These are phyloP conservation scores for Nymphalis urticae DNA, from an alignment of 2,888 invertebrate species.

Conservation along the genomic window DNA sequence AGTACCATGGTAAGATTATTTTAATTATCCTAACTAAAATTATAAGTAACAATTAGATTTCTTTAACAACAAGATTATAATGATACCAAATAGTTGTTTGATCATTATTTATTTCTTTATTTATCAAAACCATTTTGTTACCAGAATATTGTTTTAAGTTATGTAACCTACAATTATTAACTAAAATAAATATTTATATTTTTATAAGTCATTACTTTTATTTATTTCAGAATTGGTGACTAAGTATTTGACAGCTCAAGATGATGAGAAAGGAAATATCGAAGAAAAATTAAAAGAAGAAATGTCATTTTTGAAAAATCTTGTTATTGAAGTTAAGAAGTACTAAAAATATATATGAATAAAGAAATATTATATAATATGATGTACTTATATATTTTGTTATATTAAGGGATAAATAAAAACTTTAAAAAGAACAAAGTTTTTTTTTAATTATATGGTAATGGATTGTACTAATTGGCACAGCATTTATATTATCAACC, in stretches of 20 bases:
- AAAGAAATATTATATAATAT: not conserved
- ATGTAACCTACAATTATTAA: not conserved
- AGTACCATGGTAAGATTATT: constrained; percentile 87
- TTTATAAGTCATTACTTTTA: not conserved
- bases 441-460: not conserved
- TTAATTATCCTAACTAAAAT: no score
- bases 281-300: constrained; percentile 62
- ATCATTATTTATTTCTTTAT: not conserved
- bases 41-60: not conserved
- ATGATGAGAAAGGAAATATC: constrained; percentile 57
- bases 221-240: constrained; percentile 65
- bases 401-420: not conserved
- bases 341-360: constrained; percentile 40
- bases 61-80: no score
- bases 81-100: no score
- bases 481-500: no score
- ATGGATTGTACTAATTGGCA: not conserved
- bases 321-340: constrained; percentile 70
- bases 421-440: not conserved
- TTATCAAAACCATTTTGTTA: not conserved
- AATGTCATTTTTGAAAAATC: constrained; percentile 60
- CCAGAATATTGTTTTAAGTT: not conserved
- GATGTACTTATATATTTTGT: not conserved
- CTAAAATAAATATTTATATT: no score
- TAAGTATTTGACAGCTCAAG: constrained; percentile 64